These are phyloP conservation scores for Polydrusus pterygomalis DNA, from an alignment of 2,888 invertebrate species.

Conservation along the genomic window DNA sequence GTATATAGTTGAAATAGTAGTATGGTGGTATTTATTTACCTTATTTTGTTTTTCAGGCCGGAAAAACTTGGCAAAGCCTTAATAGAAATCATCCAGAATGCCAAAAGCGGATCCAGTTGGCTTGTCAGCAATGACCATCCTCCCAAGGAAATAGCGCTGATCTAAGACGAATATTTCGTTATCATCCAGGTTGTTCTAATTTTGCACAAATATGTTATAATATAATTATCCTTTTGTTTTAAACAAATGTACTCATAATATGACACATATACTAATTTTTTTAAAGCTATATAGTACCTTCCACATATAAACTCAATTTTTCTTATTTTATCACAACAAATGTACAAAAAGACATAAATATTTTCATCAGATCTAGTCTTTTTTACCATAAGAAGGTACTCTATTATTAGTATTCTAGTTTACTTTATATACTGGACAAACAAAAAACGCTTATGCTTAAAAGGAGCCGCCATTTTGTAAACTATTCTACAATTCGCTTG, in stretches of 20 bases:
- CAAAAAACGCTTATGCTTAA: not conserved
- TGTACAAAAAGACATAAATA: not conserved
- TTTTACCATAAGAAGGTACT: not conserved
- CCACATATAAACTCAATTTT: not conserved
- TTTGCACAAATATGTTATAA: not conserved
- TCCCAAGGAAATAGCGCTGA: conserved; percentile 74
- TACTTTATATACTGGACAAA: not conserved
- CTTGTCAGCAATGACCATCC: conserved; percentile 81
- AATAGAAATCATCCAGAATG: conserved; percentile 79
- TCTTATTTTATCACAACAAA: not conserved
- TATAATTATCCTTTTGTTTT: too few species aligned
- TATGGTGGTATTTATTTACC: too few species aligned
- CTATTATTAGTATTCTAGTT: not conserved
- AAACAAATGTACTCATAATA: too few species aligned
- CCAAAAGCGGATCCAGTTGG: conserved; percentile 84
- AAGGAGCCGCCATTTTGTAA: conserved; percentile 7
- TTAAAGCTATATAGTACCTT: not conserved
- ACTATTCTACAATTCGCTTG: conserved; percentile 1
- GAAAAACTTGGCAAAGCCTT: conserved; percentile 82
- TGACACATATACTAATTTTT: too few species aligned
- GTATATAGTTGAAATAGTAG: too few species aligned
- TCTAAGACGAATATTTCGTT: conserved; percentile 15
- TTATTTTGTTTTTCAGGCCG: conserved; percentile 73
- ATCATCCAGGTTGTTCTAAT: conserved; percentile 5
- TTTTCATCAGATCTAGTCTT: too few species aligned